Evolutionary conservation across 2,797 vertebrate species (phyloP), one percentile per base, ranked within the genome.

Genomic region (Sphaeramia orbicularis): DNA sequence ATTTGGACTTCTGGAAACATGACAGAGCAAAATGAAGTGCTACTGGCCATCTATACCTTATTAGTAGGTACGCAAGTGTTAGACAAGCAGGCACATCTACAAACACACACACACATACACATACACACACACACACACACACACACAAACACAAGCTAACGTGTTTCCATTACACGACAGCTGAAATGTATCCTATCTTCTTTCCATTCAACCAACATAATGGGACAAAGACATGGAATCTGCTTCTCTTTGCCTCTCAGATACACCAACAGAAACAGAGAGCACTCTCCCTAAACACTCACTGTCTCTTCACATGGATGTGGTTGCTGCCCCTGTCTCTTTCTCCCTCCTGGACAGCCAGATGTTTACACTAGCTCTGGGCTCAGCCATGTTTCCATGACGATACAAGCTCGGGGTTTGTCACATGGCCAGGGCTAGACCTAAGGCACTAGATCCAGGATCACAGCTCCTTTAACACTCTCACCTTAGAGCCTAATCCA

Each of bases 301-400:
- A 10, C 12, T 54, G 71, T 83, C 78, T 85, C 80, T 73, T 78
- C 81, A 83, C 85, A 81, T 83, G 76, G 85, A 86, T 86, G 78
- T 52, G 63, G 73, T 71, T 60, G 74, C 84, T 89, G 85, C 85
- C 89, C 86, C 80, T 80, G 76, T 79, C 57, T 57, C 63, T 74
- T 68, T 64, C 78, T 83, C 90, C 70, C 85, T 80, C 86, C 83
- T 78, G 86, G 86, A 91, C 69, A 73, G 68, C 72, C 89, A 89
- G 89, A 88, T 91, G 89, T 92, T 92, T 91, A 92, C 89, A 90
- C 83, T 87, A 86, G 89, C 89, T 88, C 83, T 50, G 49, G 85
- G 87, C 90, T 90, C 78, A 80, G 89, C 76, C 83, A 92, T 91
- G 89, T 92, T 93, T 91, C 91, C 91, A 92, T 93, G 91, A 93